Evolutionary conservation across 1,140 invertebrate genomes (phyloP).

Genomic region (Diachasma alloeum): DNA sequence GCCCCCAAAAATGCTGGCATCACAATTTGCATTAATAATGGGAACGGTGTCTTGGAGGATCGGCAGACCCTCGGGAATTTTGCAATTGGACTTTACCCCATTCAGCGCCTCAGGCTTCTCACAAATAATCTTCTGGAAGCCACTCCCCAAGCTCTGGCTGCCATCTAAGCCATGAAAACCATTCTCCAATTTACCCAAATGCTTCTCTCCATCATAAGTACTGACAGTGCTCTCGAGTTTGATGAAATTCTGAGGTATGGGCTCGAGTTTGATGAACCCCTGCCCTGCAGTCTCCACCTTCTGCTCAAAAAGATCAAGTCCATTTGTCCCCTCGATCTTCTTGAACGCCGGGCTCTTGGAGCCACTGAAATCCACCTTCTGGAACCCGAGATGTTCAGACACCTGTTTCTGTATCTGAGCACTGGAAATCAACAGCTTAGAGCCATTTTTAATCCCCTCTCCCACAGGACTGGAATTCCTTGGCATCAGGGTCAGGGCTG

Average conservation of each 20-base stretch:
- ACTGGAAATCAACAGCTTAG: slow-evolving; percentile 54
- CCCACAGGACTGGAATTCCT: slow-evolving; percentile 43
- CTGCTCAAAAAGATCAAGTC: slow-evolving; percentile 39
- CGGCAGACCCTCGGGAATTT: slow-evolving; percentile 37
- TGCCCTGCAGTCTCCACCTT: slow-evolving; percentile 35
- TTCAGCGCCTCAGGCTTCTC: slow-evolving; percentile 24
- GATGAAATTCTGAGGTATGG: slow-evolving; percentile 50
- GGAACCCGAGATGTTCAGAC: slow-evolving; percentile 54
- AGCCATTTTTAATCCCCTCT: slow-evolving; percentile 33
- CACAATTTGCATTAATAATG: slow-evolving; percentile 38
- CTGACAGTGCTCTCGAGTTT: slow-evolving; percentile 44
- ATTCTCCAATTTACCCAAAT: slow-evolving; percentile 39
- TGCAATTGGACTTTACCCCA: slow-evolving; percentile 29
- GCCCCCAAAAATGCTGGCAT: slow-evolving; percentile 54
- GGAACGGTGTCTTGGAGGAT: slow-evolving; percentile 39
- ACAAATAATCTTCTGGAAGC: slow-evolving; percentile 45
- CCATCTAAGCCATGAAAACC: slow-evolving; percentile 35
- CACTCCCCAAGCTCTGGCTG: slow-evolving; percentile 43
- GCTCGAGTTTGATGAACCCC: slow-evolving; percentile 50
- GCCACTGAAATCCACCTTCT: slow-evolving; percentile 53
- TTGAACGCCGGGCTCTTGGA: slow-evolving; percentile 39
- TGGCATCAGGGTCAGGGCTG: slow-evolving; percentile 55
- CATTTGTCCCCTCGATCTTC: slow-evolving; percentile 42
- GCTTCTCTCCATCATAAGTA: slow-evolving; percentile 35
- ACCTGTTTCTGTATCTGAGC: slow-evolving; percentile 56